phyloP scores from a whole-genome alignment of 2,888 invertebrate genomes.

The Anthrax anthrax region DNA sequence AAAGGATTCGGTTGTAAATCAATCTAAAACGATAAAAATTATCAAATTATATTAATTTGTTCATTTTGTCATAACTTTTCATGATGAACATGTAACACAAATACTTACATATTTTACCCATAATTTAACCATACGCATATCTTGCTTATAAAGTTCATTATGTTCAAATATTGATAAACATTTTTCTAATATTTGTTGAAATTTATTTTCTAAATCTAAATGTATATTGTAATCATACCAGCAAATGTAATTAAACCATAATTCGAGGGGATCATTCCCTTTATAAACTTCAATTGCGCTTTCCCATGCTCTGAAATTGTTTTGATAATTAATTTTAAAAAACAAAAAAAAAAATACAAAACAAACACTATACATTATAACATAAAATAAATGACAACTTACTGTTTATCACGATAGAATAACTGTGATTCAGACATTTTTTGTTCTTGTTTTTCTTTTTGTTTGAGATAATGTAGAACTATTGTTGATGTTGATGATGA shows the following conservation, averaged over 20 bases:
- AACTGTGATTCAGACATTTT: slow-evolving; percentile 18
- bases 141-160: slow-evolving; percentile 69
- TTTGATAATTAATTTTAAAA: neutral
- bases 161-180: slow-evolving; percentile 73
- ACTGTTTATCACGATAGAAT: slow-evolving; percentile 30
- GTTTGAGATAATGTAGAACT: too few species aligned
- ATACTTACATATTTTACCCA: slow-evolving; percentile 84
- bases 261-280: slow-evolving; percentile 77
- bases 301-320: slow-evolving; percentile 65
- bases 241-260: slow-evolving; percentile 79
- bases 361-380: neutral
- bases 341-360: too few species aligned
- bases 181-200: slow-evolving; percentile 70
- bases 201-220: slow-evolving; percentile 78
- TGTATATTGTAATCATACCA: slow-evolving; percentile 76
- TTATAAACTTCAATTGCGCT: slow-evolving; percentile 64
- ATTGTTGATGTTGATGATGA: too few species aligned
- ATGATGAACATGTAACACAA: neutral
- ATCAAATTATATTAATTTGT: neutral
- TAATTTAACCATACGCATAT: slow-evolving; percentile 69
- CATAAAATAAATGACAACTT: neutral
- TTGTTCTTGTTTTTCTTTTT: too few species aligned
- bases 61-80: neutral
- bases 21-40: slow-evolving; percentile 39
- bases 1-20: slow-evolving; percentile 61